These are phyloP conservation scores for Rhabditophanes sp. DNA, from an alignment of 2,888 invertebrate species.

Conservation along the genomic window DNA sequence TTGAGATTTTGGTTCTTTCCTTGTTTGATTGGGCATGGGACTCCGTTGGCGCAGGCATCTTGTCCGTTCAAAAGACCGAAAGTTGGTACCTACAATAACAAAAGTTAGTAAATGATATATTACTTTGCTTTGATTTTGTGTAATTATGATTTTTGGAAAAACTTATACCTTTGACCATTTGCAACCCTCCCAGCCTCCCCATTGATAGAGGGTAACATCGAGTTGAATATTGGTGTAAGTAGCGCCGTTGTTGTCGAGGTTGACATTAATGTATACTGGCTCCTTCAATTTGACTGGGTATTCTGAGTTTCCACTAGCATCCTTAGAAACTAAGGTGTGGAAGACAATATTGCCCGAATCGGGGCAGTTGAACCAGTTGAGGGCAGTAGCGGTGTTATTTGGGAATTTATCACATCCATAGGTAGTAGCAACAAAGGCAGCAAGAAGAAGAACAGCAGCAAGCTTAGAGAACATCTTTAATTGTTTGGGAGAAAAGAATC, in stretches of 20 bases:
- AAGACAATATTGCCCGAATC: slow-evolving; percentile 1
- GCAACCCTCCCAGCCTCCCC: slow-evolving; percentile 22
- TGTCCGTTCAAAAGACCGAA: slow-evolving; percentile 9
- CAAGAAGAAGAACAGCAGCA: slow-evolving; percentile 1
- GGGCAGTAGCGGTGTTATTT: slow-evolving; percentile 20
- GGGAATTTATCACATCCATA: slow-evolving; percentile 13
- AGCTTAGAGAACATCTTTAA: too few relatives aligned
- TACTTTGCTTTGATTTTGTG: too few relatives aligned
- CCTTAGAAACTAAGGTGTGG: slow-evolving; percentile 4
- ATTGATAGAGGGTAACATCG: slow-evolving; percentile 23
- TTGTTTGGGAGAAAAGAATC: too few relatives aligned
- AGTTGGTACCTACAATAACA: too few relatives aligned
- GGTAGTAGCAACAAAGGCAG: slow-evolving; percentile 2
- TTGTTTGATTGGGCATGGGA: slow-evolving; percentile 13
- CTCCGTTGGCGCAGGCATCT: slow-evolving; percentile 14
- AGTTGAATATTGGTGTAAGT: slow-evolving; percentile 16
- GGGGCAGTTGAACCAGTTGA: slow-evolving; percentile 18
- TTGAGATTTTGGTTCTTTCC: slow-evolving; percentile 11
- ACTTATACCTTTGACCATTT: slow-evolving; percentile 18
- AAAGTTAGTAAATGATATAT: too few relatives aligned
- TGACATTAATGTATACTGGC: slow-evolving; percentile 20
- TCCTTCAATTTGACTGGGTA: slow-evolving; percentile 25
- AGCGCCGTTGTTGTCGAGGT: slow-evolving; percentile 15
- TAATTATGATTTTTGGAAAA: too few relatives aligned
- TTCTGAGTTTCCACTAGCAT: slow-evolving; percentile 8